These are phyloP conservation scores for Acipenser oxyrinchus DNA, from an alignment of 2,797 vertebrate genomes.

Conservation along the genomic window DNA sequence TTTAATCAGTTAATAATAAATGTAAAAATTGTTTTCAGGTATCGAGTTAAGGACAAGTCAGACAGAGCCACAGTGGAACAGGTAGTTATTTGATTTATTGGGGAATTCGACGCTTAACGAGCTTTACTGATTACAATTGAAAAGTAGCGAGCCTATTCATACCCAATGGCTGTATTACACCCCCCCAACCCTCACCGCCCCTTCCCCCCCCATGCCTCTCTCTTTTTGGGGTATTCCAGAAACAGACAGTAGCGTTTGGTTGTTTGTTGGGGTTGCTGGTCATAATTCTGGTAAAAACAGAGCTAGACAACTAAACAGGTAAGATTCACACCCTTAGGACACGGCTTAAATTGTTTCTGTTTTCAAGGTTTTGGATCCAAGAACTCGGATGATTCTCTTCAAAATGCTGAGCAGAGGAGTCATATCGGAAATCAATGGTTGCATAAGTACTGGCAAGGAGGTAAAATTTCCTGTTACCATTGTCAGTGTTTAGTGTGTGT, in stretches of 20 bases:
- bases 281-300: too few relatives aligned
- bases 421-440: slow-evolving; percentile 87
- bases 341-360: slow-evolving; percentile 1
- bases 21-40: slow-evolving; percentile 51
- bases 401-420: slow-evolving; percentile 86
- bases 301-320: too few relatives aligned
- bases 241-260: too few relatives aligned
- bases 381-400: slow-evolving; percentile 92
- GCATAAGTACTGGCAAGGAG: slow-evolving; percentile 94
- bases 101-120: not conserved
- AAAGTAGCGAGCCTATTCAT: not conserved
- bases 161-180: too few relatives aligned
- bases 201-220: too few relatives aligned
- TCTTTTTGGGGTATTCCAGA: too few relatives aligned
- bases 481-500: not conserved
- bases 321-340: not conserved
- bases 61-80: slow-evolving; percentile 94
- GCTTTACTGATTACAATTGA: too few relatives aligned
- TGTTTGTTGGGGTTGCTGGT: too few relatives aligned
- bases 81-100: slow-evolving; percentile 43
- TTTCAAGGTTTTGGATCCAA: slow-evolving; percentile 82
- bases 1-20: slow-evolving; percentile 2
- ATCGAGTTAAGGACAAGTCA: slow-evolving; percentile 88
- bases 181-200: too few relatives aligned
- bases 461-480: slow-evolving; percentile 38